Conservation (phyloP, 2,888 invertebrate species). For the Agonopterix alstromeriana region DNA sequence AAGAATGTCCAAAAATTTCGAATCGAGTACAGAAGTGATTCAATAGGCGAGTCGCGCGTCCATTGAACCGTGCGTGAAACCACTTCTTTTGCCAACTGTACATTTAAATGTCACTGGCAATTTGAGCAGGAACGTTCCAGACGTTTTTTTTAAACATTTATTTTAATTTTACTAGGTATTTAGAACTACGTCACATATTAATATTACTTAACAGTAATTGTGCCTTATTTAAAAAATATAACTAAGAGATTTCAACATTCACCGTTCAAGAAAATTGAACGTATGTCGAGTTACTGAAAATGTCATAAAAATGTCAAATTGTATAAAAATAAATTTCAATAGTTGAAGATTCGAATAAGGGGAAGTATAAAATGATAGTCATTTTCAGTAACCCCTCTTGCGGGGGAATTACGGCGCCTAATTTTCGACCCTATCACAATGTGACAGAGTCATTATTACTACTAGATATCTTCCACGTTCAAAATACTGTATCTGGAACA, state of each 20-base stretch:
- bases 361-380: constrained; percentile 1
- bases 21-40: too few species aligned
- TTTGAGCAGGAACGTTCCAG: constrained; percentile 1
- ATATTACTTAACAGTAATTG: constrained; percentile 17
- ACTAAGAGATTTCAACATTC: constrained; percentile 20
- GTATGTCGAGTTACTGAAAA: constrained; percentile 8
- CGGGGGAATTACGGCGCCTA: not conserved
- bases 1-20: not conserved
- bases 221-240: constrained; percentile 18
- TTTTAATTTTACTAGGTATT: not conserved
- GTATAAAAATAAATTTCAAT: constrained; percentile 5
- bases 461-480: not conserved
- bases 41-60: too few species aligned
- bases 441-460: too few species aligned
- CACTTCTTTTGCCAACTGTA: too few species aligned
- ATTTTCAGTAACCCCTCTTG: not conserved
- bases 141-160: not conserved
- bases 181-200: not conserved
- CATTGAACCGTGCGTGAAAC: too few species aligned
- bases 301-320: constrained; percentile 11
- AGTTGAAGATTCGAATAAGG: not conserved
- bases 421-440: too few species aligned
- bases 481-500: constrained; percentile 1
- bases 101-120: not conserved
- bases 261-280: not conserved